These are phyloP conservation scores for Subacronicta megacephala DNA, from an alignment of 2,888 invertebrate genomes.

Conservation along the genomic window DNA sequence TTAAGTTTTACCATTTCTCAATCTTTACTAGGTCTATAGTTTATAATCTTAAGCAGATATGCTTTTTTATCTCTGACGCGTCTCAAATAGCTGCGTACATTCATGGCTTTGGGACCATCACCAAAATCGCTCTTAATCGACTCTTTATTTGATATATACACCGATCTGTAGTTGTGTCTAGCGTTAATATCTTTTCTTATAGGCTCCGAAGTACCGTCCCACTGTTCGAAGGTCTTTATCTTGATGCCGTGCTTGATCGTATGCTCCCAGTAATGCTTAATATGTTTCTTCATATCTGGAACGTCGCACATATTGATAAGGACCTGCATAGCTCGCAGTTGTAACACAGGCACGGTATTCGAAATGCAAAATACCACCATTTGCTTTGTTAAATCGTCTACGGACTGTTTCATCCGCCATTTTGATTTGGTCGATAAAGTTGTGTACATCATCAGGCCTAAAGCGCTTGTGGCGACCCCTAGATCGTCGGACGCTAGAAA, in stretches of 20 bases:
- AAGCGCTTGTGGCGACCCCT: no score
- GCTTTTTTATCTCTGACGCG: constrained; percentile 66
- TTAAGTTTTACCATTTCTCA: no score
- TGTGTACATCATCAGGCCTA: no score
- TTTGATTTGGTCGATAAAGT: no score
- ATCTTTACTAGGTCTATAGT: constrained; percentile 61
- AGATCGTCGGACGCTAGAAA: no score
- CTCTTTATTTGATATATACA: constrained; percentile 73
- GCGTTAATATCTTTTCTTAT: constrained; percentile 71
- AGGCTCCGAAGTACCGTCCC: constrained; percentile 80
- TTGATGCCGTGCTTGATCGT: constrained; percentile 60
- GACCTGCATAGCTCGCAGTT: no score
- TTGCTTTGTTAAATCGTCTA: no score
- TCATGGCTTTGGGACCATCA: constrained; percentile 69
- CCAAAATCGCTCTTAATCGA: constrained; percentile 77
- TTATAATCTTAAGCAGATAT: constrained; percentile 70
- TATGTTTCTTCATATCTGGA: constrained; percentile 17
- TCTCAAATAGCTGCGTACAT: constrained; percentile 76
- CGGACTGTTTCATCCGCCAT: no score
- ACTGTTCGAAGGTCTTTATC: constrained; percentile 75
- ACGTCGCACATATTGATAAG: no score
- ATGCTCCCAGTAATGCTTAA: constrained; percentile 68
- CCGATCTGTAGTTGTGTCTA: constrained; percentile 78
- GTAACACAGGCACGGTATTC: no score
- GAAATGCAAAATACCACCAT: no score